These are phyloP conservation scores for Caerostris extrusa DNA, from an alignment of 1,140 invertebrate species.

Conservation along the genomic window DNA sequence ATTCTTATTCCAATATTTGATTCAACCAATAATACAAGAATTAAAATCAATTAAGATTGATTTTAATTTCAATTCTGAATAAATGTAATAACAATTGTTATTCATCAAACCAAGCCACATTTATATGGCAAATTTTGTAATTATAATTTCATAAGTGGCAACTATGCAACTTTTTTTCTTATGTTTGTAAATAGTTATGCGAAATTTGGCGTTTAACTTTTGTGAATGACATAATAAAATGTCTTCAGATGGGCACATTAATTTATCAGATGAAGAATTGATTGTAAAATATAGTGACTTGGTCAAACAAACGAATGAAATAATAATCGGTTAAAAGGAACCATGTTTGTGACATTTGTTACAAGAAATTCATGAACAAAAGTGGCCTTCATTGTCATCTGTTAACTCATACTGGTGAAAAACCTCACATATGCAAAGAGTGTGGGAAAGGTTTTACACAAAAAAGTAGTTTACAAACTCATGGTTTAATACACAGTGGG, in stretches of 20 bases:
- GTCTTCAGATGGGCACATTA: background rate
- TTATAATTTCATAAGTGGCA: background rate
- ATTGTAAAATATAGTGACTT: background rate
- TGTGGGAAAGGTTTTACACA: constrained; percentile 30
- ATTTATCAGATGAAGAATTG: background rate
- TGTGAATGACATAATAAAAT: background rate
- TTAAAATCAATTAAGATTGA: too few relatives aligned
- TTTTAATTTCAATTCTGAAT: too few relatives aligned
- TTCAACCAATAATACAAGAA: too few relatives aligned
- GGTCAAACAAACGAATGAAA: background rate
- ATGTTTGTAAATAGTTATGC: background rate
- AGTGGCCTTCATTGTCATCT: background rate
- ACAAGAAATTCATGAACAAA: background rate
- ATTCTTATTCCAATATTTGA: too few relatives aligned
- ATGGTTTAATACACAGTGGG: constrained; percentile 82
- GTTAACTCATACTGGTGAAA: background rate
- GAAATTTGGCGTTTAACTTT: background rate
- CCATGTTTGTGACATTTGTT: background rate
- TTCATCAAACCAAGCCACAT: too few relatives aligned
- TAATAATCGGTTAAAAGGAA: background rate
- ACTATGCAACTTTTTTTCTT: background rate
- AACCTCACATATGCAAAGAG: constrained; percentile 17
- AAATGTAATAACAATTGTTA: too few relatives aligned
- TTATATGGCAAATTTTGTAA: too few relatives aligned
- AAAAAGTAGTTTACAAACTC: constrained; percentile 77